A percentile compares a stretch with the other conserved stretches of the same genome.
phyloP scores from a whole-genome alignment of 2,888 invertebrate species.

The Eulithis prunata region DNA sequence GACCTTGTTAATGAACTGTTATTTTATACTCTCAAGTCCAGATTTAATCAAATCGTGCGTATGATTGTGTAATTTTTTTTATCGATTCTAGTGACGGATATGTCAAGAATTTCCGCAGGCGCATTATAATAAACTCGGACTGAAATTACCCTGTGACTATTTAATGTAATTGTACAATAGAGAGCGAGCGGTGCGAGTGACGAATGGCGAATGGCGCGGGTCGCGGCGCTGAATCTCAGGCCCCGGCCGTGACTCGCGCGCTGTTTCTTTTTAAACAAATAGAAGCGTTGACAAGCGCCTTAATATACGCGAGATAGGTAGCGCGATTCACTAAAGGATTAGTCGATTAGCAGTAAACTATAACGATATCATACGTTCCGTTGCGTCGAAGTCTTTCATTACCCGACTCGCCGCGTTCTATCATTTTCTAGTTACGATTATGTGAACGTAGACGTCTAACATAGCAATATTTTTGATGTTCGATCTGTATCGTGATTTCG shows the following conservation, averaged over 20 bases:
- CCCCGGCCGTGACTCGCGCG: conserved; percentile 53
- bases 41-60: not conserved
- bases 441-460: conserved; percentile 75
- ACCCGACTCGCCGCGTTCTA: conserved; percentile 64
- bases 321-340: conserved; percentile 50
- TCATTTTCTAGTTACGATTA: conserved; percentile 67
- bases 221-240: conserved; percentile 75
- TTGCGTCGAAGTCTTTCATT: conserved; percentile 47
- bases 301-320: conserved; percentile 40
- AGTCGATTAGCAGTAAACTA: conserved; percentile 63
- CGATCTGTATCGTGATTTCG: conserved; percentile 78
- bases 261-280: conserved; percentile 44
- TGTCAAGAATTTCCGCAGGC: conserved; percentile 21
- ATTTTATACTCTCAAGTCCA: conserved; percentile 13
- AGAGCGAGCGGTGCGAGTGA: conserved; percentile 60
- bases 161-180: conserved; percentile 44
- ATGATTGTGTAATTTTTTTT: conserved; percentile 7
- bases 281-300: conserved; percentile 42
- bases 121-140: conserved; percentile 54
- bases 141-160: conserved; percentile 73
- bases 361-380: conserved; percentile 57
- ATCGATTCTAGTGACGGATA: conserved; percentile 9
- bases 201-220: conserved; percentile 48
- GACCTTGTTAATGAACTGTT: conserved; percentile 20
- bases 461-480: conserved; percentile 82